Conservation (phyloP, 2,113 vertebrate species). For the Indicator indicator region DNA sequence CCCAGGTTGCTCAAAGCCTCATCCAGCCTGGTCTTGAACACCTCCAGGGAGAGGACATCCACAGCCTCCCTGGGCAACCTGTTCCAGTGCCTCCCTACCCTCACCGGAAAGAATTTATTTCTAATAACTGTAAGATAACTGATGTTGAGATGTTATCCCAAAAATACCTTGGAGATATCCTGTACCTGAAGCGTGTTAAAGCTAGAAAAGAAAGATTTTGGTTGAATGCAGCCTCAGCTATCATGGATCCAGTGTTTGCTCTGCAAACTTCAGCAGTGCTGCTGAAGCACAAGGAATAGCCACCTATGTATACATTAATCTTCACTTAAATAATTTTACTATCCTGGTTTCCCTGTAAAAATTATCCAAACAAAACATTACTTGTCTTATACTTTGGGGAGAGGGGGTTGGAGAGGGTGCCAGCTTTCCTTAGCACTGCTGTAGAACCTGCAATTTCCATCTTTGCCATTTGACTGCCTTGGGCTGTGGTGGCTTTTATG, state of each 20-base stretch:
- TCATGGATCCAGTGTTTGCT: background rate
- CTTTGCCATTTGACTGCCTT: background rate
- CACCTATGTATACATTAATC: background rate
- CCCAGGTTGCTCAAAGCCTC: no score
- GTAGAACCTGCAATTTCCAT: background rate
- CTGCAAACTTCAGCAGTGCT: background rate
- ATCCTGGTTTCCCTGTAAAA: background rate
- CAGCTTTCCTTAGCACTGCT: background rate
- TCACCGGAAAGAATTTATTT: no score
- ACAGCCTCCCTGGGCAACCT: no score
- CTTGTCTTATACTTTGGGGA: background rate
- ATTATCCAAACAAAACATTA: background rate
- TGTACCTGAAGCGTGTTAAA: background rate
- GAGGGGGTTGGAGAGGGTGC: rapidly evolving
- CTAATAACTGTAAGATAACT: background rate
- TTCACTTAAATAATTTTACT: background rate
- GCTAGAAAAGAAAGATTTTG: background rate
- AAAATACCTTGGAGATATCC: background rate
- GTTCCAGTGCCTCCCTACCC: no score
- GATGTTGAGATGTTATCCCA: background rate
- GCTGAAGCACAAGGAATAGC: rapidly evolving
- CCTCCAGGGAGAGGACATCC: no score
- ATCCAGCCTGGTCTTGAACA: no score
- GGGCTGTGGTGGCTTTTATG: background rate
- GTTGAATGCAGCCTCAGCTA: background rate